Percentiles rank a stretch among this genome's conserved stretches.
phyloP scores from a whole-genome alignment of 2,888 invertebrate genomes.

The Mimachlamys varia region DNA sequence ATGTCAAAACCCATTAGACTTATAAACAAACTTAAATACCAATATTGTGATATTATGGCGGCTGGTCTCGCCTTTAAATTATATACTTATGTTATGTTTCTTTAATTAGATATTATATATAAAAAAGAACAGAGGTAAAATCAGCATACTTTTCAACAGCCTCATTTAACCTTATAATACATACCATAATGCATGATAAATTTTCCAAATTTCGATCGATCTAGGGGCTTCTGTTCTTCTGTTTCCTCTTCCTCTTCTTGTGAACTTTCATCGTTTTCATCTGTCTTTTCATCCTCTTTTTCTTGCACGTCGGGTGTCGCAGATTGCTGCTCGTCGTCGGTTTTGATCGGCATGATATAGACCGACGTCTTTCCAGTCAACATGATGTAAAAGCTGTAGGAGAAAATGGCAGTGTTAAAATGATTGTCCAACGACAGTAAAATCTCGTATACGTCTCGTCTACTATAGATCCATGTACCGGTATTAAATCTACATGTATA shows the following conservation, averaged over 20 bases:
- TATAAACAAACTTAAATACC: too few species aligned
- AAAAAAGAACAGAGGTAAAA: too few species aligned
- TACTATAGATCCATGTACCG: background rate
- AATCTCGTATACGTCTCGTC: background rate
- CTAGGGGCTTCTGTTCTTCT: constrained; percentile 62
- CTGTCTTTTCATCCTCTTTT: background rate
- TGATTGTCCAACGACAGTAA: background rate
- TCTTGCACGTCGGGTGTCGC: background rate
- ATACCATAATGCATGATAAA: constrained; percentile 76
- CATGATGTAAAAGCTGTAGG: constrained; percentile 76
- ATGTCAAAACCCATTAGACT: too few species aligned
- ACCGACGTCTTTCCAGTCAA: constrained; percentile 76
- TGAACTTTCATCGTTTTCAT: constrained; percentile 25
- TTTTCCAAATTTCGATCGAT: constrained; percentile 72
- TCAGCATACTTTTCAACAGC: too few species aligned
- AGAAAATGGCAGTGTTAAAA: background rate
- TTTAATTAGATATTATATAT: too few species aligned
- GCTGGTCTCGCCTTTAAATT: too few species aligned
- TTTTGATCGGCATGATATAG: constrained; percentile 72
- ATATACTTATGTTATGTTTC: too few species aligned
- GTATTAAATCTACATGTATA: background rate
- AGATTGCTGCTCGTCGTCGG: constrained; percentile 66
- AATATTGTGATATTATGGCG: too few species aligned
- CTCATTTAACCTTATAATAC: constrained; percentile 37
- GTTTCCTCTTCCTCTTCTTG: constrained; percentile 15